phyloP scores from a whole-genome alignment of 1,140 invertebrate genomes.

The Heliothis virescens region DNA sequence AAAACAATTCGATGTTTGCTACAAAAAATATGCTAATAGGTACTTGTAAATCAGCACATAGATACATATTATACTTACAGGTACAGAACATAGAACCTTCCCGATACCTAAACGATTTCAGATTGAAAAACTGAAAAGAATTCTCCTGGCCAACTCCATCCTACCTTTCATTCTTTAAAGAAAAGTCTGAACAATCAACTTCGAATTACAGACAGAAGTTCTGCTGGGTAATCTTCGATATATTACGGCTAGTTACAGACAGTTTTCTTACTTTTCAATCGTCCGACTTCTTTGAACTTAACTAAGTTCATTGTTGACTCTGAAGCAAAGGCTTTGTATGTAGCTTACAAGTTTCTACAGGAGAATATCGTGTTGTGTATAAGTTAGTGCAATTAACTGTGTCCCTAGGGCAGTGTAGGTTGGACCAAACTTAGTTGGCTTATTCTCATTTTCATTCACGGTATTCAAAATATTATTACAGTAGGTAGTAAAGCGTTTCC shows the following conservation, averaged over 20 bases:
- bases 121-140: too few species aligned
- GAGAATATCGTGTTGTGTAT: background rate
- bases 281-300: background rate
- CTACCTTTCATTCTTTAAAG: too few species aligned
- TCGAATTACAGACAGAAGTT: slow-evolving; percentile 1
- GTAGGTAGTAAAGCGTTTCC: too few species aligned
- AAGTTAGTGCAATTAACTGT: slow-evolving; percentile 22
- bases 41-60: too few species aligned
- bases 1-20: too few species aligned
- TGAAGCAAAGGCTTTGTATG: background rate
- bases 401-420: slow-evolving; percentile 3
- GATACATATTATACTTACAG: too few species aligned
- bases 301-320: background rate
- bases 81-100: too few species aligned
- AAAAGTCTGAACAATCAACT: slow-evolving; percentile 6
- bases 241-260: slow-evolving; percentile 9
- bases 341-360: background rate
- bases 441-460: too few species aligned
- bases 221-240: slow-evolving; percentile 5
- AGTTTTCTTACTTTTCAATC: slow-evolving; percentile 9
- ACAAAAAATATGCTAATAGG: too few species aligned
- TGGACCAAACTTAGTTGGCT: background rate
- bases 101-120: too few species aligned
- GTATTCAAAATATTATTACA: too few species aligned
- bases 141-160: too few species aligned